Conservation (phyloP, 2,797 vertebrate species). For the Takifugu ocellatus region DNA sequence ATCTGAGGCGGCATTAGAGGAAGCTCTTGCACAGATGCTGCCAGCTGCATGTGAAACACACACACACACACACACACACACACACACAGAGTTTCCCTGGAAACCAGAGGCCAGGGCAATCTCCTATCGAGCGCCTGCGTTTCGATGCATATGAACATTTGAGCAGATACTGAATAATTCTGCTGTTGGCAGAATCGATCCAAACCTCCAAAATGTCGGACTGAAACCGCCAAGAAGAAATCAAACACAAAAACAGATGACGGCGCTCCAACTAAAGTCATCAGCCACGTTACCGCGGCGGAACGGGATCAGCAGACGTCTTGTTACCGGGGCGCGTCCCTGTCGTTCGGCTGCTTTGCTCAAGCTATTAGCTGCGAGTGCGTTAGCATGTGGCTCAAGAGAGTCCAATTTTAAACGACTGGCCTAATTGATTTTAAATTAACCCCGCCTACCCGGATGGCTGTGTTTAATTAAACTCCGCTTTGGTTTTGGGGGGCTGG, state of each 20-base stretch:
- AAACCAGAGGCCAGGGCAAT: constrained; percentile 37
- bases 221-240: constrained; percentile 1
- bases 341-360: too few relatives aligned
- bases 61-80: constrained; percentile 1
- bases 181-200: constrained; percentile 5
- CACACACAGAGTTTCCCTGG: constrained; percentile 53
- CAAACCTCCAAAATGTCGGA: constrained; percentile 2
- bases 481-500: too few relatives aligned
- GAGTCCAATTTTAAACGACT: constrained; percentile 6
- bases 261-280: constrained; percentile 3
- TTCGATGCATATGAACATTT: constrained; percentile 16
- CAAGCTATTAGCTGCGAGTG: too few relatives aligned
- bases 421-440: constrained; percentile 71
- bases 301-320: too few relatives aligned
- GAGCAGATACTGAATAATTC: constrained; percentile 6
- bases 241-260: neutral
- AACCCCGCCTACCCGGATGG: constrained; percentile 43
- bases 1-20: constrained; percentile 11
- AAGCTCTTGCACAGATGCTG: constrained; percentile 24
- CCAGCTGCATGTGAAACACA: constrained; percentile 4
- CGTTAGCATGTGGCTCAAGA: too few relatives aligned
- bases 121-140: constrained; percentile 24
- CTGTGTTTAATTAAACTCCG: constrained; percentile 56
- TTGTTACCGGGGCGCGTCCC: too few relatives aligned
- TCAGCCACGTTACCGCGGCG: neutral